Base-by-base conservation (phyloP, 2,797 vertebrate species). In the Sebastes nivosus region DNA sequence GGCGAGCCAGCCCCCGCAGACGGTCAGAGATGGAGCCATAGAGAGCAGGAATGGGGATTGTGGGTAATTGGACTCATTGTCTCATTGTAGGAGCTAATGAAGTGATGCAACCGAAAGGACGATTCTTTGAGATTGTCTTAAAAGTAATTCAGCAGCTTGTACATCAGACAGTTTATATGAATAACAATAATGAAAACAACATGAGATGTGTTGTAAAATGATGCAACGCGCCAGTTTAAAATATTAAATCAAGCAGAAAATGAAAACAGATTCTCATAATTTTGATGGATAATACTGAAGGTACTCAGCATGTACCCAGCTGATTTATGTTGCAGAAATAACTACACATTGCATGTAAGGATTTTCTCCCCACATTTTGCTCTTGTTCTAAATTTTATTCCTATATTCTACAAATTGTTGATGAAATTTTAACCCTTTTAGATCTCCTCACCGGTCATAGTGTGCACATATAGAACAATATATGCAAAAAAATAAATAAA, bases 61-160 rank as follows among this genome's bases (percentile, higher is more conserved):
- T 88, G 89, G 89, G 90, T 93, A 93, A 94, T 93, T 93, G 85
- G 89, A 83, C 82, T 85, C 84, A 90, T 87, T 84, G 85, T 90
- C 79, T 69, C 79, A 82, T 88, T 90, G 88, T 84, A 85, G 83
- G 24, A 85, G 83, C 87, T 93, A 93, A 93, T 93, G 90, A 91
- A 91, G 90, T 90, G 90, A 89, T 85, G 83, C 79, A 80, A 83
- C 84, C 75, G 67, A 88, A 84, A 60, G 85, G 82, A 90, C 54
- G 78, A 75, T 79, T 81, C 71, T 78, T 58, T 67, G 71, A 57
- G 32, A 74, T 84, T 72, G 68, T 87, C 76, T 90, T 83, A 65
- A 78, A 88, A 86, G 64, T 86, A 77, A 87, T 77, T 79, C 76
- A 30, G 70, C 86, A 72, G 83, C 82, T 88, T 84, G 83, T 80